phyloP scores from a whole-genome alignment of 2,888 invertebrate species.

The Netelia melanura region DNA sequence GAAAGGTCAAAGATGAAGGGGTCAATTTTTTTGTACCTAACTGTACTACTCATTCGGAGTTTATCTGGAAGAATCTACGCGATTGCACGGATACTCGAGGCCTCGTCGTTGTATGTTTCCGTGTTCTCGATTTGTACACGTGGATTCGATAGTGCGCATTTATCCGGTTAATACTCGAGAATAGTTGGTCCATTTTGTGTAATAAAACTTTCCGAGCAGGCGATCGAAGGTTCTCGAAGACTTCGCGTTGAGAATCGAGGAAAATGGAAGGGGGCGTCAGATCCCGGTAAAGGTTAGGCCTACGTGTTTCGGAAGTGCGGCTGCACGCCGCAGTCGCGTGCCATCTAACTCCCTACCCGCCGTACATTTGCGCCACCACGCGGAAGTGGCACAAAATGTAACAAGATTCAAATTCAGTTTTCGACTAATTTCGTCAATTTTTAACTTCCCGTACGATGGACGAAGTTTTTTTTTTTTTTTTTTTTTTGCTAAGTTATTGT shows the following conservation, averaged over 20 bases:
- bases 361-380: neutral
- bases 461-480: neutral
- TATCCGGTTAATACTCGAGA: conserved; percentile 6
- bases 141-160: conserved; percentile 20
- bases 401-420: neutral
- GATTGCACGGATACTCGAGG: neutral
- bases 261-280: conserved; percentile 29
- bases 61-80: neutral
- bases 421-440: neutral
- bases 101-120: neutral
- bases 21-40: conserved; percentile 17
- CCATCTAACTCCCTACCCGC: conserved; percentile 59
- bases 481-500: no score
- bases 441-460: neutral
- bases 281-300: conserved; percentile 60
- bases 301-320: conserved; percentile 68
- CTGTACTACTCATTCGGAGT: neutral
- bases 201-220: conserved; percentile 16
- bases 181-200: neutral
- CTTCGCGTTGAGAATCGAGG: conserved; percentile 39
- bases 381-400: conserved; percentile 37
- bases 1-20: conserved; percentile 45
- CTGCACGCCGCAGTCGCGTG: conserved; percentile 61
- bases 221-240: conserved; percentile 53
- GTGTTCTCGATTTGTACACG: neutral